These are phyloP conservation scores for Channallabes apus DNA, from an alignment of 2,797 vertebrate species.

Conservation along the genomic window DNA sequence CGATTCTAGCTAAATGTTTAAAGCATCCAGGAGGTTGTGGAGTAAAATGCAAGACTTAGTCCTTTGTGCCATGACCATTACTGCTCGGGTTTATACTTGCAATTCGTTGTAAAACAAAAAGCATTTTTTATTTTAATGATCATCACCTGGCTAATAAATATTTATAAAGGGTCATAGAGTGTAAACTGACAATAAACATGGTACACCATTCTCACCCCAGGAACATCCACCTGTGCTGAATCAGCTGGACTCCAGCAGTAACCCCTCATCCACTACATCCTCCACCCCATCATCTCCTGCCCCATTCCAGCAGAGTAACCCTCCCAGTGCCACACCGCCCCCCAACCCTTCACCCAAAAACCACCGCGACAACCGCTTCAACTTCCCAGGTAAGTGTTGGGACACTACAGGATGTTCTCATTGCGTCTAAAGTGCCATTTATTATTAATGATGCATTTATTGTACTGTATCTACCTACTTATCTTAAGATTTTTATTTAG, in stretches of 20 bases:
- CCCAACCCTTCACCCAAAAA: constrained; percentile 96
- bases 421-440: background rate
- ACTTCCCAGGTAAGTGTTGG: constrained; percentile 88
- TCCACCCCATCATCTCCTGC: constrained; percentile 97
- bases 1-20: background rate
- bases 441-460: background rate
- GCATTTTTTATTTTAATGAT: background rate
- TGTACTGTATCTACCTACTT: no score
- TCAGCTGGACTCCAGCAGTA: constrained; percentile 97
- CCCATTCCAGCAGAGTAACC: constrained; percentile 91
- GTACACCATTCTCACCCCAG: constrained; percentile 64
- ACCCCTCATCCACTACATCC: constrained; percentile 96
- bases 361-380: constrained; percentile 88
- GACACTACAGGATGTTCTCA: background rate
- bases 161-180: background rate
- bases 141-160: background rate
- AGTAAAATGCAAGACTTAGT: background rate
- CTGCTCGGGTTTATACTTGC: background rate
- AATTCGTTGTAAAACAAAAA: background rate
- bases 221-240: constrained; percentile 90
- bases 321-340: constrained; percentile 90
- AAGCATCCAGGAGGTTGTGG: background rate
- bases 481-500: background rate
- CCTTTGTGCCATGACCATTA: background rate
- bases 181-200: background rate